Percentiles rank a stretch among this genome's conserved stretches.
Evolutionary conservation across 1,140 invertebrate species (phyloP).

Genomic region (Grapholita molesta): DNA sequence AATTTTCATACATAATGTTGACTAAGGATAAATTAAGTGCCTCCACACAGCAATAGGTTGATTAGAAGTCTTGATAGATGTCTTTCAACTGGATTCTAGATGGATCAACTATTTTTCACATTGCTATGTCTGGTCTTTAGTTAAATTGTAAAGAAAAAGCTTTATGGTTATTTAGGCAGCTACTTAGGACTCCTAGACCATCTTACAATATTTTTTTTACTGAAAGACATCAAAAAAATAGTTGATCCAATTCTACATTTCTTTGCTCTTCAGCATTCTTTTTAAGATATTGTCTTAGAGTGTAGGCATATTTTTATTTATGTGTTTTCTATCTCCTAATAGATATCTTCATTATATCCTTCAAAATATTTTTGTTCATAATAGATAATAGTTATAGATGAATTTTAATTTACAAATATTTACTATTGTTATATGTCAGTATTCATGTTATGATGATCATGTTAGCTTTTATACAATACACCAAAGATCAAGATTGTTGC

Average conservation of each 20-base stretch:
- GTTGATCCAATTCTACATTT: neutral
- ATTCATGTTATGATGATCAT: constrained; percentile 22
- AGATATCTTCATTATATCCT: neutral
- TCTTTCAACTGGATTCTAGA: neutral
- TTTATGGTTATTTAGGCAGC: no score
- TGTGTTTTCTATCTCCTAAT: constrained; percentile 12
- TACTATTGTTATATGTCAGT: constrained; percentile 26
- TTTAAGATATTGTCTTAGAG: neutral
- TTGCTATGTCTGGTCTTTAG: neutral
- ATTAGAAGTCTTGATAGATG: neutral
- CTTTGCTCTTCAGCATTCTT: neutral
- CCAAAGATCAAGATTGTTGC: constrained; percentile 22
- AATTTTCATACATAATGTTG: neutral
- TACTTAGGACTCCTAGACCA: no score
- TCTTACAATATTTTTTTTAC: neutral
- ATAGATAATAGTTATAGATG: constrained; percentile 38
- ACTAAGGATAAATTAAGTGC: constrained; percentile 14
- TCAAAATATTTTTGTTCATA: constrained; percentile 25
- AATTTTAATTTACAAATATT: constrained; percentile 18
- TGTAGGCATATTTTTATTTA: constrained; percentile 10
- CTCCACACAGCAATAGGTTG: neutral
- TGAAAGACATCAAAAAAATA: neutral
- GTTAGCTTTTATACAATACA: constrained; percentile 5
- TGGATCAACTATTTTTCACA: neutral
- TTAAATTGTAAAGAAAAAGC: no score